phyloP scores from a whole-genome alignment of 1,140 invertebrate species.

The Solenopsis invicta region DNA sequence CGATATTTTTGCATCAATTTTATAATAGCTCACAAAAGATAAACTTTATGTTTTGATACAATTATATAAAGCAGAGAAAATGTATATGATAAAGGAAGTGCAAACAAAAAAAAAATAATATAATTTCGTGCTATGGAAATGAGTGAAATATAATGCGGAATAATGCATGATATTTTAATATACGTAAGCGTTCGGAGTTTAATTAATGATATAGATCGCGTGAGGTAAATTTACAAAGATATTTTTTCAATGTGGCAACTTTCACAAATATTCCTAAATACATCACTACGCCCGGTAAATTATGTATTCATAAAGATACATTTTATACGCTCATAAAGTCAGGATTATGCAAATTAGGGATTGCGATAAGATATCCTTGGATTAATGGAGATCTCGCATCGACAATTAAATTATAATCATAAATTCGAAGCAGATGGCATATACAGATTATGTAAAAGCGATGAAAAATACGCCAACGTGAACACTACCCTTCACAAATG shows the following conservation, averaged over 20 bases:
- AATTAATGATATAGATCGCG: constrained; percentile 3
- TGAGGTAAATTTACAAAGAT: background rate
- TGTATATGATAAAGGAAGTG: background rate
- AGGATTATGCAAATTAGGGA: constrained; percentile 33
- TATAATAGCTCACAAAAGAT: background rate
- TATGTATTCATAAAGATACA: constrained; percentile 35
- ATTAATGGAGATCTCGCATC: constrained; percentile 34
- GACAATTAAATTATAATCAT: constrained; percentile 45
- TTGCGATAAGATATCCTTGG: constrained; percentile 22
- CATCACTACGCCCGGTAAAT: constrained; percentile 12
- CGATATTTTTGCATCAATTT: constrained; percentile 33
- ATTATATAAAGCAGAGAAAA: background rate
- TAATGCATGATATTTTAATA: constrained; percentile 26
- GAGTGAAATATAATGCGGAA: background rate
- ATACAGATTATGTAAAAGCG: constrained; percentile 39
- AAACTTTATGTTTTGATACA: constrained; percentile 3
- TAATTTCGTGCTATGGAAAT: background rate
- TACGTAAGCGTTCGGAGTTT: background rate
- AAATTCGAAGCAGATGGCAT: constrained; percentile 28
- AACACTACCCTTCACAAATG: constrained; percentile 7
- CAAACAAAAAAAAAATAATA: background rate
- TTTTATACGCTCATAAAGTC: background rate
- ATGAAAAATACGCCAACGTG: constrained; percentile 46
- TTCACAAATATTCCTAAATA: constrained; percentile 29
- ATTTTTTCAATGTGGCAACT: background rate